These are phyloP conservation scores for Calameuta idolon DNA, from an alignment of 2,888 invertebrate species.

Conservation along the genomic window DNA sequence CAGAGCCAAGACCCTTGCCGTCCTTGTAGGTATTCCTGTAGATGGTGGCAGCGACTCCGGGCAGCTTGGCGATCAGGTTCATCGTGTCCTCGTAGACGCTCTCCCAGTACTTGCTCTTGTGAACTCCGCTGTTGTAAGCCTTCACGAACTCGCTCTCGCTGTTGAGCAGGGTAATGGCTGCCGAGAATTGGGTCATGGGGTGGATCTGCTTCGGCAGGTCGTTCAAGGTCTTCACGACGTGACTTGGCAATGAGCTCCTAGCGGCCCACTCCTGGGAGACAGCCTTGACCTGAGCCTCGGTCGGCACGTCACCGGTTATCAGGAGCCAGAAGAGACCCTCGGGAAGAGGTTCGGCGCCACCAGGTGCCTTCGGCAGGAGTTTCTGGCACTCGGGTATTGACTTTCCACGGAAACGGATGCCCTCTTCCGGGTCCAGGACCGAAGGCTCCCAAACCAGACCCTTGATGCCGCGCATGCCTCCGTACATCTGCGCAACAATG, in stretches of 20 bases:
- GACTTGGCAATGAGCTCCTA: constrained; percentile 81
- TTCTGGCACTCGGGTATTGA: constrained; percentile 95
- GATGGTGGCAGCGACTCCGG: constrained; percentile 93
- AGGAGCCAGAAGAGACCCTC: constrained; percentile 96
- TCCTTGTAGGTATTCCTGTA: constrained; percentile 89
- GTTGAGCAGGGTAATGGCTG: constrained; percentile 91
- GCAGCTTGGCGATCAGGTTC: constrained; percentile 94
- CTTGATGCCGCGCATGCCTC: constrained; percentile 97
- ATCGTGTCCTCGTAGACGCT: constrained; percentile 91
- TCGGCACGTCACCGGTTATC: constrained; percentile 90
- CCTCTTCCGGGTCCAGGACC: constrained; percentile 94
- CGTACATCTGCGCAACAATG: constrained; percentile 77
- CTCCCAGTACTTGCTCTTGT: constrained; percentile 93
- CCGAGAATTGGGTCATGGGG: constrained; percentile 95
- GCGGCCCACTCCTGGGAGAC: constrained; percentile 74
- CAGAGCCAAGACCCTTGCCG: constrained; percentile 88
- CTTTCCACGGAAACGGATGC: constrained; percentile 93
- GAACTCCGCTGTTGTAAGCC: constrained; percentile 89
- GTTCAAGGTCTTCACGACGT: constrained; percentile 93
- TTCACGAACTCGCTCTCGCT: constrained; percentile 92
- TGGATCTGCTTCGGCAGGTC: constrained; percentile 90
- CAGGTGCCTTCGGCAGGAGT: constrained; percentile 83
- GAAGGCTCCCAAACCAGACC: constrained; percentile 96
- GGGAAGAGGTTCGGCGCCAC: constrained; percentile 87
- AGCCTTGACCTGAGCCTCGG: constrained; percentile 77